phyloP scores from a whole-genome alignment of 92 coral and sea anemone species.

The Porites divaricata region DNA sequence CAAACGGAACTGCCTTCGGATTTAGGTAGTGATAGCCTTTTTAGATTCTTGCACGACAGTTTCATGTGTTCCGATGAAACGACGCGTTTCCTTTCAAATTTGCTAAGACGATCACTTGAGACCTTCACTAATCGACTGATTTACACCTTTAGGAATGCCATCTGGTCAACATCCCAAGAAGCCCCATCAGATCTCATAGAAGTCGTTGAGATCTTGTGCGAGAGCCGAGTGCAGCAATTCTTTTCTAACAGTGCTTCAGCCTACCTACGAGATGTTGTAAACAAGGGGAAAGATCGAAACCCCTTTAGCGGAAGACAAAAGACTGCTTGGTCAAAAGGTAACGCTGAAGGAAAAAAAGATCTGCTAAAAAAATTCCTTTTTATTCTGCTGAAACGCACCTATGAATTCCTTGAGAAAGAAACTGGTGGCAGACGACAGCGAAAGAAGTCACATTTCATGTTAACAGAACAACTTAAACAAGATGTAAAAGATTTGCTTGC shows the following conservation, averaged over 20 bases:
- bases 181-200: not conserved
- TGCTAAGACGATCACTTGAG: not conserved
- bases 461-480: not conserved
- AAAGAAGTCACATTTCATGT: not conserved
- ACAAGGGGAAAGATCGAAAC: not conserved
- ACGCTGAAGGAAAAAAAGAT: not conserved
- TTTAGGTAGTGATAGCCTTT: not conserved
- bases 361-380: not conserved
- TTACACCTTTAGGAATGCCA: not conserved
- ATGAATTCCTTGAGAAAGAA: not conserved
- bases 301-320: not conserved
- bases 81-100: not conserved
- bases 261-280: not conserved
- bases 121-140: not conserved
- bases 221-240: conserved; percentile 1
- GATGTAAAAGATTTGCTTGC: conserved; percentile 25
- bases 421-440: not conserved
- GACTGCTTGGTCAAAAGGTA: conserved; percentile 4
- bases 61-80: not conserved
- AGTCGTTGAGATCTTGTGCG: not conserved
- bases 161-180: not conserved
- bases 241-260: not conserved
- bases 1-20: not conserved
- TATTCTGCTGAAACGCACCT: not conserved
- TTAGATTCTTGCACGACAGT: not conserved